Percentiles rank a stretch among this genome's conserved stretches.
Evolutionary conservation across 2,113 vertebrate genomes (phyloP).

Genomic region (Thermophis baileyi): DNA sequence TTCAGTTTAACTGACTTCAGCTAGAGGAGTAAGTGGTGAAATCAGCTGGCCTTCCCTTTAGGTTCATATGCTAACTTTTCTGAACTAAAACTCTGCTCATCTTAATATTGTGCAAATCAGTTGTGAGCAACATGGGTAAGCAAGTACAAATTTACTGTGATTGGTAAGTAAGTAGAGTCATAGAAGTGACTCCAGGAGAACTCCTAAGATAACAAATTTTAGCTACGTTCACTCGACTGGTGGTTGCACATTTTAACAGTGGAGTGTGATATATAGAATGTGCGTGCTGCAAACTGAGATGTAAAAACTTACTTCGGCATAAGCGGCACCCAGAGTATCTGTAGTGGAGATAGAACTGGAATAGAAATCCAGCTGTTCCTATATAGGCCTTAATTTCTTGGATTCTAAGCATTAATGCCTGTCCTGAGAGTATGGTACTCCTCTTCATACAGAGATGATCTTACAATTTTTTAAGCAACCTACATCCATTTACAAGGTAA

Average conservation of each 20-base stretch:
- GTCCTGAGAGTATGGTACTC: background rate
- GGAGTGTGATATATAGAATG: fast-evolving
- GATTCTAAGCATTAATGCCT: background rate
- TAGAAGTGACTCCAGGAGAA: background rate
- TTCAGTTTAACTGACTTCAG: background rate
- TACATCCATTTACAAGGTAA: background rate
- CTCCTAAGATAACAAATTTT: background rate
- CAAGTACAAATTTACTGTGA: background rate
- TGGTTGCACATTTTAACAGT: background rate
- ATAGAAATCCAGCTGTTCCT: background rate
- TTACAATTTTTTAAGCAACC: background rate
- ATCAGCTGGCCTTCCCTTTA: background rate
- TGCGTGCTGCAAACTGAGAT: background rate
- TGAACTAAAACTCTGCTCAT: background rate
- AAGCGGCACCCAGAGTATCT: background rate
- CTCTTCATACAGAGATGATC: too few relatives aligned
- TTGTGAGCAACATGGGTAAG: background rate
- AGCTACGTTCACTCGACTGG: fast-evolving
- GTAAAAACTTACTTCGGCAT: background rate
- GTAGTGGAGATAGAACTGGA: background rate
- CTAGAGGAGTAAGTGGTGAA: background rate
- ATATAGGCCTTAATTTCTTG: background rate
- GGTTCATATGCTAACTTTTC: background rate
- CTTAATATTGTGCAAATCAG: background rate
- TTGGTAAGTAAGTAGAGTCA: background rate